Evolutionary conservation across 2,888 invertebrate genomes (phyloP), one percentile per base, ranked within the genome.

Genomic region (Yponomeuta sedellus): DNA sequence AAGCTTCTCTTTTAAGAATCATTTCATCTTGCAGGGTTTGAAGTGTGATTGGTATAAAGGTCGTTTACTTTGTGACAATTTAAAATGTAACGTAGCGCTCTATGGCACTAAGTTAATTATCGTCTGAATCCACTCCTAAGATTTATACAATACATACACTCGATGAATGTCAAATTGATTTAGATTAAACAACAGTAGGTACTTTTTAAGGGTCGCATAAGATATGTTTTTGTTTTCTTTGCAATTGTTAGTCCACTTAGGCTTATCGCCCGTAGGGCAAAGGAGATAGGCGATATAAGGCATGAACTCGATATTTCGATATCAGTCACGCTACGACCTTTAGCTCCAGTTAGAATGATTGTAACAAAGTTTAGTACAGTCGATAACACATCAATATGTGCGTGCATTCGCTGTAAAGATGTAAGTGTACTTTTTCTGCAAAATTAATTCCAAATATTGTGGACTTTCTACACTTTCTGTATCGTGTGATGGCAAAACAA

Each of bases 101-200:
- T 34, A 70, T 79, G 80, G 75, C 80, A 80, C 77, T 84, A 83
- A 81, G 83, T 85, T 85, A 80, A 86, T 88, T 88, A 85, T 73
- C 83, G 88, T 84, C 88, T 88, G 84, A 88, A 89, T 86, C 88
- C 88, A 80, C 85, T 86, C 84, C 84, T 83, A 79, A 80, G 59
- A 66, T 67, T 52, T 52, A 52, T 52, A 52, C 44, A 52, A 52
- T 52, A 52, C 44, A 52, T 52, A 52, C 44, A 52, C 44, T 52
- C 44, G 44, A 56, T 61, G 59, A 66, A 64, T 40, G 34, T 52
- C 56, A 65, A 65, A 57, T 52, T n/a, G 34, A 77, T 76, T 83
- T 83, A 82, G 80, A 73, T 79, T 59, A 59, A 72, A 80, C 44
- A 81, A 81, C 81, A 81, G 82, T 83, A 34, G 34, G 34, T 34